phyloP scores from a whole-genome alignment of 2,113 vertebrate species.

The Malurus elegans region DNA sequence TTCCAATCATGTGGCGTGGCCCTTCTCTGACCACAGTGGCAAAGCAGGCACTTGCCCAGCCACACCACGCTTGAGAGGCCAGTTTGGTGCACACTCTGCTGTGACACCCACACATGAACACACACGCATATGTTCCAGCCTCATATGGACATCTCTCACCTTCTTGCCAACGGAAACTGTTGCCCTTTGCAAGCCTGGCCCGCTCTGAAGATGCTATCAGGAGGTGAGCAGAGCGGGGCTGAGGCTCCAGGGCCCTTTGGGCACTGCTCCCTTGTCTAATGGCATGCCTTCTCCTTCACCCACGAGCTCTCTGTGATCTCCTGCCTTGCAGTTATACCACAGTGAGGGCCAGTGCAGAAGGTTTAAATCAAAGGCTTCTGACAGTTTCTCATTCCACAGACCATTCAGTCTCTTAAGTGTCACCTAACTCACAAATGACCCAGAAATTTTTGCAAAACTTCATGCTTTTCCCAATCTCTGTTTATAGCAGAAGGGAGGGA shows the following conservation, averaged over 20 bases:
- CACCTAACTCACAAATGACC: not conserved
- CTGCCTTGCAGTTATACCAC: not conserved
- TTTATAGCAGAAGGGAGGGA: not conserved
- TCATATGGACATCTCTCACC: conserved; percentile 10
- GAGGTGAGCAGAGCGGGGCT: not conserved
- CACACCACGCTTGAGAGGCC: not conserved
- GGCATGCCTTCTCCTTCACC: not conserved
- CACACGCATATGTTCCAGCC: not conserved
- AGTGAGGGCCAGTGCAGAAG: not conserved
- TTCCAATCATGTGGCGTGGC: accelerated
- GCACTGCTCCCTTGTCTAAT: not conserved
- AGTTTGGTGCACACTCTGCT: accelerated
- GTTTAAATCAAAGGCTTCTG: not conserved
- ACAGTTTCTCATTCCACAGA: not conserved
- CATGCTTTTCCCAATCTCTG: not conserved
- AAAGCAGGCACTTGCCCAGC: not conserved
- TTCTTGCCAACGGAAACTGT: conserved; percentile 36
- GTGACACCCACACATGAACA: not conserved
- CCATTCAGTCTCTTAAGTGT: not conserved
- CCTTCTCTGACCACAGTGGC: not conserved
- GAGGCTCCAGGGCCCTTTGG: not conserved
- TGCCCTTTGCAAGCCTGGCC: conserved; percentile 30
- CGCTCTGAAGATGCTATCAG: conserved; percentile 19
- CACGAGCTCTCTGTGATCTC: not conserved
- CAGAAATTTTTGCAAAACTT: not conserved